Conservation (phyloP, 1,140 invertebrate species). For the Listronotus bonariensis region DNA sequence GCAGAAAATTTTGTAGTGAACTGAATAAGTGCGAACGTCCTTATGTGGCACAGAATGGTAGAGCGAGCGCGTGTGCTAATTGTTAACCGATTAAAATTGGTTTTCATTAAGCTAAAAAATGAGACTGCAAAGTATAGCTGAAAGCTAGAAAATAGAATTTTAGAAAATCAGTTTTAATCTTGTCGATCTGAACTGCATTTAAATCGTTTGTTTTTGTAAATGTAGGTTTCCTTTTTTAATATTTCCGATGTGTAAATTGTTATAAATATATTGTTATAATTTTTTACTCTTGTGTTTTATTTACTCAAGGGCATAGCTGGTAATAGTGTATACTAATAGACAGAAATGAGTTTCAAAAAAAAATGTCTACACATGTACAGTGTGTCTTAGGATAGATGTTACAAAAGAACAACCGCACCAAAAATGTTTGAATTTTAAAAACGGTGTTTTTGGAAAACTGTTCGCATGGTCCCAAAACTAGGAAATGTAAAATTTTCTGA, state of each 20-base stretch:
- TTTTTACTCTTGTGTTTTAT: slow-evolving; percentile 27
- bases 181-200: slow-evolving; percentile 42
- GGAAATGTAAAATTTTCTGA: no score
- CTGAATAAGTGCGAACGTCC: slow-evolving; percentile 27
- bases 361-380: no score
- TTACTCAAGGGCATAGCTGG: slow-evolving; percentile 1
- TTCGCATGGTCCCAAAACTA: no score
- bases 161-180: slow-evolving; percentile 15
- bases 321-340: no score
- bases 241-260: slow-evolving; percentile 37
- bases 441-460: no score
- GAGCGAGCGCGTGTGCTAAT: slow-evolving; percentile 29
- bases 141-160: neutral
- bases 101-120: slow-evolving; percentile 10
- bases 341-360: no score
- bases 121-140: slow-evolving; percentile 3
- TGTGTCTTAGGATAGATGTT: no score
- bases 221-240: slow-evolving; percentile 32
- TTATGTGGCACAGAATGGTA: slow-evolving; percentile 35
- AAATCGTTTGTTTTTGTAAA: slow-evolving; percentile 29
- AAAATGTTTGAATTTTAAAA: no score
- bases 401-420: no score
- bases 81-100: slow-evolving; percentile 18
- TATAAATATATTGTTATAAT: slow-evolving; percentile 45
- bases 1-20: slow-evolving; percentile 27